Evolutionary conservation across 1,140 invertebrate genomes (phyloP), one percentile per base, ranked within the genome.

Genomic region (Zaprionus ghesquierei): DNA sequence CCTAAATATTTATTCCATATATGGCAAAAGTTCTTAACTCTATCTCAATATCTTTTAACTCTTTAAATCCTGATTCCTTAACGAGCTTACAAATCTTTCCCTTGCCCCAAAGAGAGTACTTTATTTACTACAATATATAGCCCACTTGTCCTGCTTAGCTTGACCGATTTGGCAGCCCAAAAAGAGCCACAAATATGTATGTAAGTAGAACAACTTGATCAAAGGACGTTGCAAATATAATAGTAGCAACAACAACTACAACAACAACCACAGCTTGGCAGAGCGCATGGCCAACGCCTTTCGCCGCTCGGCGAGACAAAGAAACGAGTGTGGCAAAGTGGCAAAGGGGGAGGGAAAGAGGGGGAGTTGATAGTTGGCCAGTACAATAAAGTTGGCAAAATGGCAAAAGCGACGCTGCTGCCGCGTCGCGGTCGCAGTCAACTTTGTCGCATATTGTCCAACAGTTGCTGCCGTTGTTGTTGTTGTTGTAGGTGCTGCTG

Each of bases 361-460:
- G 2, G 44, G 9, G 15, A 23, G 5, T 23, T 9, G 27, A 29
- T 33, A 23, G 5, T 58, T 31, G 61, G 33, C 65, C 54, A 56
- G 33, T 66, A 66, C 54, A 66, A 66, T 59, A 72, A 60, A 66
- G 62, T 54, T 66, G 20, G 63, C 55, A 31, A 71, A 59, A 59
- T 65, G 27, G 62, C 53, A 54, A 66, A 27, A 50, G 68, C 29
- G 25, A 71, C 61, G 61, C 22, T 15, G 31, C 15, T 58, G 55
- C 18, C 64, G 68, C 33, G 65, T 31, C 53, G 78, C 72, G 73
- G 78, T 23, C 68, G 53, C 62, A 53, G 62, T 53, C 31, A 66
- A 55, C 64, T 61, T 61, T 68, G 70, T 69, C 70, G 70, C 64
- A 73, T 73, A 73, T 73, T 73, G 70, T 73, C 70, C 70, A 70